These are phyloP conservation scores for Antrozous pallidus DNA, from an alignment of 2,797 vertebrate genomes.

Conservation along the genomic window DNA sequence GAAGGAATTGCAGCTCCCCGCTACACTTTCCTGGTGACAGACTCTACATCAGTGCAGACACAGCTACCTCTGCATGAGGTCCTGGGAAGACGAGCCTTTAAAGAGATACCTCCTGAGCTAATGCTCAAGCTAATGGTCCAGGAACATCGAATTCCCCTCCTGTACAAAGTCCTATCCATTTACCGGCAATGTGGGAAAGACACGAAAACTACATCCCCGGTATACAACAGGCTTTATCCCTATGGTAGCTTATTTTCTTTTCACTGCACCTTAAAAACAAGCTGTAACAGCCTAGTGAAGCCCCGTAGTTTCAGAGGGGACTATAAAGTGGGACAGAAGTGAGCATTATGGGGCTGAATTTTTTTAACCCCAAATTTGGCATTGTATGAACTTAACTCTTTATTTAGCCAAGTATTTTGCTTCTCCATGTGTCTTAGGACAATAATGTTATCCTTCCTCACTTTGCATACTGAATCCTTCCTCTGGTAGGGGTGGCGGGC, in stretches of 20 bases:
- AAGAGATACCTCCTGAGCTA: neutral
- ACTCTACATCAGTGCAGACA: neutral
- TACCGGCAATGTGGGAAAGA: neutral
- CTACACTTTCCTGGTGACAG: neutral
- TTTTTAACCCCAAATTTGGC: neutral
- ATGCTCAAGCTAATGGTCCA: neutral
- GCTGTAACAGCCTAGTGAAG: neutral
- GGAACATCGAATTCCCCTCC: neutral
- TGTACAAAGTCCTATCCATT: neutral
- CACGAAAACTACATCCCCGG: neutral
- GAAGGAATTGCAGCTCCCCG: neutral
- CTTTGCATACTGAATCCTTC: neutral
- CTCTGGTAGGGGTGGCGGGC: neutral
- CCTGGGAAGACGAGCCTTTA: neutral
- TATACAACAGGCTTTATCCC: neutral
- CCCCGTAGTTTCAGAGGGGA: neutral
- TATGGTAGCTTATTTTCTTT: neutral
- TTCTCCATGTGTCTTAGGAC: neutral
- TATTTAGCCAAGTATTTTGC: neutral
- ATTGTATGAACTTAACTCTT: conserved; percentile 8
- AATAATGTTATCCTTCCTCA: neutral
- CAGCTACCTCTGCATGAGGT: neutral
- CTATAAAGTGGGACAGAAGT: neutral
- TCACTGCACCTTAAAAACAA: neutral
- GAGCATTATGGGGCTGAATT: neutral